Base-by-base conservation (phyloP, 2,888 invertebrate species). In the Boloria euphrosyne region DNA sequence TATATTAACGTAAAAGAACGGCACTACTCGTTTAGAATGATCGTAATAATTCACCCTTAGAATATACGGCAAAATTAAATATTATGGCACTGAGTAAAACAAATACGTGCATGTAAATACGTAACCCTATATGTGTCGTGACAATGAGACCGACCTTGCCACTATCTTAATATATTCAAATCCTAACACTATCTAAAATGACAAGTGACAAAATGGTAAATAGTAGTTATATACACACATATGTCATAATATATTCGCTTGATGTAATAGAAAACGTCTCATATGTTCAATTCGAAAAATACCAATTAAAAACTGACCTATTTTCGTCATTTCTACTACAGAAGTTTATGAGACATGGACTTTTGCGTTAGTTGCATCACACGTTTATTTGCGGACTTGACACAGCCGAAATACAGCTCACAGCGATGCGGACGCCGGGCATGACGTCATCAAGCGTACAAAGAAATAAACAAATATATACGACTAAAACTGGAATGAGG, bases 361-460 rank as follows among this genome's bases (percentile, higher is more conserved):
- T 71, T 70, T 60, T 65, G 71, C 69, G 61, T 61, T 62, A 60
- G 78, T 86, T 85, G 83, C 86, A 85, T 87, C 87, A 87, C 76
- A 74, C 73, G 80, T 84, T 84, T 87, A 87, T 87, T 87, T 87
- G 80, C 75, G 80, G 84, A 82, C 77, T 83, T 82, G 83, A 84
- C 83, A 83, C 78, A 76, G 68, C 72, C 76, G 79, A 80, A 61
- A 66, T 66, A 80, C 80, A 78, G 75, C 75, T 76, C 73, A 74
- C 78, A 75, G 71, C 74, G 69, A 76, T 72, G 71, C 73, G 50
- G 71, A 73, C 76, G 75, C 74, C 66, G 64, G 67, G 52, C 49
- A 53, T 73, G 69, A 70, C 73, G 72, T 71, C 70, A 72, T 55
- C 60, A 22, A 51, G 66, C 53, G 59, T 59, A 59, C 54, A 53